These are phyloP conservation scores for Malurus elegans DNA, from an alignment of 2,113 vertebrate species.

Conservation along the genomic window DNA sequence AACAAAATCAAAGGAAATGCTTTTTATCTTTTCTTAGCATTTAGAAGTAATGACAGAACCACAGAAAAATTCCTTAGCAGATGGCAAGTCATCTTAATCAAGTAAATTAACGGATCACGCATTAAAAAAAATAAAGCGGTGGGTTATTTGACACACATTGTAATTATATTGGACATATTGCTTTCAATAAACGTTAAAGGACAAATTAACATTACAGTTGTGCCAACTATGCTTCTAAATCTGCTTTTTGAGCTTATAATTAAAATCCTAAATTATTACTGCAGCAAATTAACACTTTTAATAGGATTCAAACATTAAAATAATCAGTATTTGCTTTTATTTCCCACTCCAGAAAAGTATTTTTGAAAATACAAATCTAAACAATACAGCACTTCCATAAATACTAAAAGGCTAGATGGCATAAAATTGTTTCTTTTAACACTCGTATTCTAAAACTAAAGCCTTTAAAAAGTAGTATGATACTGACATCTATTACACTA, in stretches of 20 bases:
- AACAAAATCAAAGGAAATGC: slow-evolving; percentile 39
- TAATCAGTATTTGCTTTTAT: slow-evolving; percentile 1
- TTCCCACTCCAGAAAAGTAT: accelerated
- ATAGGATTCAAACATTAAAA: slow-evolving; percentile 49
- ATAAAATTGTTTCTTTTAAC: background rate
- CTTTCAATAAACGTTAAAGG: slow-evolving; percentile 79
- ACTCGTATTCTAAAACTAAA: background rate
- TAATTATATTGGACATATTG: slow-evolving; percentile 78
- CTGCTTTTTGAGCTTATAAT: slow-evolving; percentile 72
- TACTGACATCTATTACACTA: background rate
- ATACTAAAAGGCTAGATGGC: background rate
- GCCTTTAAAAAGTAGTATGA: background rate
- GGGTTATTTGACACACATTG: slow-evolving; percentile 75
- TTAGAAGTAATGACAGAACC: slow-evolving; percentile 21
- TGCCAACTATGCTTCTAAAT: slow-evolving; percentile 70
- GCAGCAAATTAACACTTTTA: slow-evolving; percentile 66
- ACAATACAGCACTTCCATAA: background rate
- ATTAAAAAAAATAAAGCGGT: slow-evolving; percentile 68
- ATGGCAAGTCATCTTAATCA: slow-evolving; percentile 79
- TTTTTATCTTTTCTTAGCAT: slow-evolving; percentile 52
- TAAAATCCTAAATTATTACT: slow-evolving; percentile 74
- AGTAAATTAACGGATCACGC: slow-evolving; percentile 73
- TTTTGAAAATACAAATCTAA: slow-evolving; percentile 17
- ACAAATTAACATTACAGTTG: slow-evolving; percentile 78
- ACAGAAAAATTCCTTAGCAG: slow-evolving; percentile 72